phyloP scores from a whole-genome alignment of 2,113 vertebrate genomes.

The Chionomys nivalis region DNA sequence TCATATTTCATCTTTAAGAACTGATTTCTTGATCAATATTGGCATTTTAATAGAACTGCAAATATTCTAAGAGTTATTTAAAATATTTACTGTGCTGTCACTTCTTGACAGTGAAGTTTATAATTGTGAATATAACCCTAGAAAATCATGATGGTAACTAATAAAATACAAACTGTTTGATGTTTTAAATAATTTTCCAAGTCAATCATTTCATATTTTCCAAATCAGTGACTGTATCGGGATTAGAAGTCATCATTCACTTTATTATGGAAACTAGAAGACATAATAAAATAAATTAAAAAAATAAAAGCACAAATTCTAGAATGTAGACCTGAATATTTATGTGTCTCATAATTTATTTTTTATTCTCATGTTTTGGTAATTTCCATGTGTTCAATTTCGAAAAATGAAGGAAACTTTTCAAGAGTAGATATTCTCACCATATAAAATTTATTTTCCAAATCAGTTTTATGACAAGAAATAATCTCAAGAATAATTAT shows the following conservation, averaged over 20 bases:
- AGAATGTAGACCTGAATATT: neutral
- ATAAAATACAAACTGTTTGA: constrained; percentile 16
- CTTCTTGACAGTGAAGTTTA: neutral
- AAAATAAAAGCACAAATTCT: neutral
- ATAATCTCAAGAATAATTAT: neutral
- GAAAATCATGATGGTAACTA: constrained; percentile 30
- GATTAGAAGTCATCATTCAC: neutral
- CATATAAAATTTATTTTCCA: neutral
- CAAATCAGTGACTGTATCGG: constrained; percentile 42
- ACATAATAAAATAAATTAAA: neutral
- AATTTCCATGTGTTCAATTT: neutral
- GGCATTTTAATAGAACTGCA: neutral
- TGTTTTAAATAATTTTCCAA: constrained; percentile 56
- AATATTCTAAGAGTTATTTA: neutral
- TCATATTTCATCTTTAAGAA: neutral
- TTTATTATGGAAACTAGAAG: neutral
- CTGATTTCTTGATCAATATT: neutral
- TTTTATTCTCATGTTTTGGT: neutral
- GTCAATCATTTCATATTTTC: constrained; percentile 37
- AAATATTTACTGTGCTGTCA: neutral
- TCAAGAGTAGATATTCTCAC: neutral
- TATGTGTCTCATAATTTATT: neutral
- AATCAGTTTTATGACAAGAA: neutral
- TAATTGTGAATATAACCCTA: neutral
- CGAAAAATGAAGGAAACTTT: neutral